phyloP scores from a whole-genome alignment of 2,797 vertebrate species.

The Aldrovandia affinis region DNA sequence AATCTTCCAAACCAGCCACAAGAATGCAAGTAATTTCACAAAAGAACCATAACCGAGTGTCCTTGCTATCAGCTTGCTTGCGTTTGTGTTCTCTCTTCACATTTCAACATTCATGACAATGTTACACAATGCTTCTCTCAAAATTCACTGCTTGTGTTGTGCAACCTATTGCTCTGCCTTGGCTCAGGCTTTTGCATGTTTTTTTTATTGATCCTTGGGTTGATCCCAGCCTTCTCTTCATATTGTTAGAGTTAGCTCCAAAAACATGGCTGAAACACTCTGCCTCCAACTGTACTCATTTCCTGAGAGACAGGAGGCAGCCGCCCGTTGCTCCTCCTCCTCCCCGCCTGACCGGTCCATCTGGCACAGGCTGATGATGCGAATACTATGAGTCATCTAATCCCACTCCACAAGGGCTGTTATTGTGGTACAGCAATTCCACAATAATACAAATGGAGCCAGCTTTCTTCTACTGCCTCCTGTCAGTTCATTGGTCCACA shows the following conservation, averaged over 20 bases:
- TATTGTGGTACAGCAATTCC: background rate
- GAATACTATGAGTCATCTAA: constrained; percentile 30
- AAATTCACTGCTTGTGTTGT: background rate
- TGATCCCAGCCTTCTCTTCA: background rate
- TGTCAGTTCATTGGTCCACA: no score
- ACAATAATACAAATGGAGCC: background rate
- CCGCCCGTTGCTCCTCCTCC: background rate
- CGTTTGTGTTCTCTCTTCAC: background rate
- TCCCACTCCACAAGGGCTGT: constrained; percentile 1
- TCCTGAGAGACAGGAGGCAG: constrained; percentile 6
- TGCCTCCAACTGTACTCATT: background rate
- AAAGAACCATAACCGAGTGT: background rate
- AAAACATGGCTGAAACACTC: background rate
- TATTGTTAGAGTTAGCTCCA: background rate
- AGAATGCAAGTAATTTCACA: background rate
- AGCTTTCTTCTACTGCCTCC: background rate
- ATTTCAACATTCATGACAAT: background rate
- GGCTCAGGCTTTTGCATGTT: background rate
- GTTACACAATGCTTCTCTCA: background rate
- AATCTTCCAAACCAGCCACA: background rate
- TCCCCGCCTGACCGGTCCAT: constrained; percentile 27
- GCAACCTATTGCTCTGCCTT: background rate
- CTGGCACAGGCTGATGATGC: constrained; percentile 32
- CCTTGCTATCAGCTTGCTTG: background rate
- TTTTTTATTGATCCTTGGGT: constrained; percentile 1